A percentile compares a stretch with the other conserved stretches of the same genome.
Evolutionary conservation across 2,797 vertebrate species (phyloP).

Genomic region (Channa striata): DNA sequence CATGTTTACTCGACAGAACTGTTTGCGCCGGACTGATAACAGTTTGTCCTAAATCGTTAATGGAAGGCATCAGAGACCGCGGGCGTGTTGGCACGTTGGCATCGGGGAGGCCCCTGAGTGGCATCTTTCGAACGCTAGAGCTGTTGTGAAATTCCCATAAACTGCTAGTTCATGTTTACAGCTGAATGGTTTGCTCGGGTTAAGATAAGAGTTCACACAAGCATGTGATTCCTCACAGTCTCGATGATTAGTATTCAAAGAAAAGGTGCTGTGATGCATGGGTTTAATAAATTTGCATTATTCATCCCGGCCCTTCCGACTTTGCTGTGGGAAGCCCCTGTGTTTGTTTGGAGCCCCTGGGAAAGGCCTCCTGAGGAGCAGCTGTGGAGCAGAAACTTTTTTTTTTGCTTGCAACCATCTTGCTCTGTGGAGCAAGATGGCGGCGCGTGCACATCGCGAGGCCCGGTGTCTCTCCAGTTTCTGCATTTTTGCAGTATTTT

Average conservation of each 20-base stretch:
- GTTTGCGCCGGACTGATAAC: constrained; percentile 50
- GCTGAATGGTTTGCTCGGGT: neutral
- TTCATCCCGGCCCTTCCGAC: constrained; percentile 51
- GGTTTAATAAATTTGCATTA: constrained; percentile 63
- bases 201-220: constrained; percentile 53
- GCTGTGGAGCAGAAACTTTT: constrained; percentile 49
- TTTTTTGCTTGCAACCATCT: constrained; percentile 64
- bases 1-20: constrained; percentile 50
- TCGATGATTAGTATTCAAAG: constrained; percentile 64
- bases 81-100: constrained; percentile 20
- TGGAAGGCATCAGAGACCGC: constrained; percentile 26
- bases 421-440: too few relatives aligned
- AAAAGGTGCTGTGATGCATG: constrained; percentile 51
- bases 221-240: constrained; percentile 38
- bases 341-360: constrained; percentile 43
- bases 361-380: constrained; percentile 42
- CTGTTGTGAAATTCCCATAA: constrained; percentile 34
- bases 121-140: constrained; percentile 9
- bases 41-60: constrained; percentile 40
- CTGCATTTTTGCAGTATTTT: too few relatives aligned
- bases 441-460: too few relatives aligned
- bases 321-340: constrained; percentile 52
- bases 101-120: constrained; percentile 26
- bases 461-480: too few relatives aligned
- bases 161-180: constrained; percentile 31